Evolutionary conservation across 2,888 invertebrate species (phyloP).

Genomic region (Ptychoptera albimana): DNA sequence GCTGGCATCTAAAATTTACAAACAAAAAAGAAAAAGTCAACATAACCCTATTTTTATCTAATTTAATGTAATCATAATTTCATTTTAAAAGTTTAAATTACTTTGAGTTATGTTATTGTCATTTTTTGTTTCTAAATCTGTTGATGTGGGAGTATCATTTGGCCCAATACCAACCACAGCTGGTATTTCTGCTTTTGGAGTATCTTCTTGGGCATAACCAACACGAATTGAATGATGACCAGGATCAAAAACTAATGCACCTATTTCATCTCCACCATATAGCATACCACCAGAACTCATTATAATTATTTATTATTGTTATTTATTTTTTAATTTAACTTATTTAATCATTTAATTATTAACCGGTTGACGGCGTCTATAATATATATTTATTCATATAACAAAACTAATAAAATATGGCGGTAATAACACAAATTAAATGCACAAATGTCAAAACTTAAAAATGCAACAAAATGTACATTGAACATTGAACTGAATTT

Average conservation of each 20-base stretch:
- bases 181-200: slow-evolving; percentile 97
- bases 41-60: slow-evolving; percentile 7
- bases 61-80: slow-evolving; percentile 12
- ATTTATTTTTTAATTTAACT: background rate
- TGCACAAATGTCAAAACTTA: too few relatives aligned
- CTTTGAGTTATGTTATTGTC: slow-evolving; percentile 49
- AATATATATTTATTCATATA: too few relatives aligned
- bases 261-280: slow-evolving; percentile 95
- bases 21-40: background rate
- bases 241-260: slow-evolving; percentile 93
- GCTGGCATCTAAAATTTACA: slow-evolving; percentile 12
- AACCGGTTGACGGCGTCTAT: too few relatives aligned
- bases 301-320: background rate
- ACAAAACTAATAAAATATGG: too few relatives aligned
- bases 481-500: too few relatives aligned
- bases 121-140: slow-evolving; percentile 60
- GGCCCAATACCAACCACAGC: slow-evolving; percentile 79
- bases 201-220: slow-evolving; percentile 87
- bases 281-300: slow-evolving; percentile 48
- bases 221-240: slow-evolving; percentile 75
- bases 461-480: too few relatives aligned
- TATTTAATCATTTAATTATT: too few relatives aligned
- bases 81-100: slow-evolving; percentile 13
- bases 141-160: slow-evolving; percentile 40
- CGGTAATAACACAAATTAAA: too few relatives aligned